phyloP scores from a whole-genome alignment of 1,140 invertebrate species.

The Augochlora pura region DNA sequence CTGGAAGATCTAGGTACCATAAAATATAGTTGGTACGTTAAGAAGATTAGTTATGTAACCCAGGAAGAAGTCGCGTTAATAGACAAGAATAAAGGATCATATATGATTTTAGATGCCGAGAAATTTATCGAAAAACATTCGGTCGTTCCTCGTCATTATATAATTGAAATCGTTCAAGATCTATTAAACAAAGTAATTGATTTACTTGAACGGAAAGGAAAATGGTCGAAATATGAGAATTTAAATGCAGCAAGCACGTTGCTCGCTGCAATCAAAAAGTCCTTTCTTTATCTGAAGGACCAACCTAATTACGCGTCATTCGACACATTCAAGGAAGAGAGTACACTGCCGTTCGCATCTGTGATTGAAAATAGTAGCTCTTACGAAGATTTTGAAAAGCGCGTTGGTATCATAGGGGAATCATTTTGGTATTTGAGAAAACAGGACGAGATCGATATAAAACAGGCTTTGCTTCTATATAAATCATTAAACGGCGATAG shows the following conservation, averaged over 20 bases:
- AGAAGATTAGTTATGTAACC: background rate
- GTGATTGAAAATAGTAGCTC: constrained; percentile 6
- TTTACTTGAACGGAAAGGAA: background rate
- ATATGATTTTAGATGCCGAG: constrained; percentile 14
- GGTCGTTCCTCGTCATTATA: constrained; percentile 1
- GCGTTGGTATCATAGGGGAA: constrained; percentile 5
- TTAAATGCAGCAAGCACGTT: constrained; percentile 14
- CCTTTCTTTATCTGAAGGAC: constrained; percentile 12
- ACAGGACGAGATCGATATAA: constrained; percentile 25
- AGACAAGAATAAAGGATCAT: background rate
- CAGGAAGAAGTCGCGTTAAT: background rate
- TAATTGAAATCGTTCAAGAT: constrained; percentile 13
- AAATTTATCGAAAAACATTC: background rate
- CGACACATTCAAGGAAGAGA: constrained; percentile 11
- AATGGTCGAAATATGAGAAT: constrained; percentile 5
- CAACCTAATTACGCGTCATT: constrained; percentile 14
- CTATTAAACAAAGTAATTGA: constrained; percentile 7
- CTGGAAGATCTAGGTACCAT: constrained; percentile 3
- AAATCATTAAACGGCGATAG: background rate
- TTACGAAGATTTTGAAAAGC: constrained; percentile 17
- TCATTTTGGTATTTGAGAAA: constrained; percentile 22
- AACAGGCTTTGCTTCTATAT: background rate
- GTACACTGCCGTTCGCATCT: background rate
- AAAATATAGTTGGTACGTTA: constrained; percentile 12
- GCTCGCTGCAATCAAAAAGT: constrained; percentile 8